Evolutionary conservation across 2,888 invertebrate species (phyloP).

Genomic region (Limnephilus auricula): DNA sequence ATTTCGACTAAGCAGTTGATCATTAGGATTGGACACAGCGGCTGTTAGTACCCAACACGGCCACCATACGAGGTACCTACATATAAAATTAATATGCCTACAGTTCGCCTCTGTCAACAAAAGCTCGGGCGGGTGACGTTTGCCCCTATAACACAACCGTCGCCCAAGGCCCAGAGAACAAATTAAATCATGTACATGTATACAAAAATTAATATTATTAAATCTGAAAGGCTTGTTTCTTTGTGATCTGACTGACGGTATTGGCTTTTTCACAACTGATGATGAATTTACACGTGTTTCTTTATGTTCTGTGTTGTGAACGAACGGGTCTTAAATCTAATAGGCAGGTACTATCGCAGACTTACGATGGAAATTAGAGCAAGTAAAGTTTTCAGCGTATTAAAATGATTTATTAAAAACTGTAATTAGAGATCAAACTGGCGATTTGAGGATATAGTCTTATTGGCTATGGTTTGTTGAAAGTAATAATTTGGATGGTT

Average conservation of each 20-base stretch:
- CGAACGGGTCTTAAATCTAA: not conserved
- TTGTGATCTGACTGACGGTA: not conserved
- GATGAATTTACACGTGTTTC: not conserved
- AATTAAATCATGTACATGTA: slow-evolving; percentile 33
- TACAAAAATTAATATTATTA: slow-evolving; percentile 12
- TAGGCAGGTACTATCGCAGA: not conserved
- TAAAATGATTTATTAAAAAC: no score
- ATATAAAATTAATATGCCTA: no score
- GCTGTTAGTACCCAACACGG: no score
- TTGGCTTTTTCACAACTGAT: not conserved
- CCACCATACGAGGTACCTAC: no score
- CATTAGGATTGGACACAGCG: no score
- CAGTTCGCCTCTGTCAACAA: not conserved
- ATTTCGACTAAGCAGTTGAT: no score
- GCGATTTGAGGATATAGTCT: no score
- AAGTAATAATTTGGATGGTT: no score
- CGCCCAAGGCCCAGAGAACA: slow-evolving; percentile 28
- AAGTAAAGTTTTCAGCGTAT: no score
- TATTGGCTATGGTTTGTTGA: no score
- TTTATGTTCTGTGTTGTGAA: not conserved
- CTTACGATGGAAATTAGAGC: not conserved
- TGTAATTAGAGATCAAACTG: no score
- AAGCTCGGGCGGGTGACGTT: not conserved
- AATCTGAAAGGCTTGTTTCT: not conserved
- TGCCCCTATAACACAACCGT: slow-evolving; percentile 13